These are phyloP conservation scores for Nothocercus julius DNA, from an alignment of 2,113 vertebrate species.

Conservation along the genomic window DNA sequence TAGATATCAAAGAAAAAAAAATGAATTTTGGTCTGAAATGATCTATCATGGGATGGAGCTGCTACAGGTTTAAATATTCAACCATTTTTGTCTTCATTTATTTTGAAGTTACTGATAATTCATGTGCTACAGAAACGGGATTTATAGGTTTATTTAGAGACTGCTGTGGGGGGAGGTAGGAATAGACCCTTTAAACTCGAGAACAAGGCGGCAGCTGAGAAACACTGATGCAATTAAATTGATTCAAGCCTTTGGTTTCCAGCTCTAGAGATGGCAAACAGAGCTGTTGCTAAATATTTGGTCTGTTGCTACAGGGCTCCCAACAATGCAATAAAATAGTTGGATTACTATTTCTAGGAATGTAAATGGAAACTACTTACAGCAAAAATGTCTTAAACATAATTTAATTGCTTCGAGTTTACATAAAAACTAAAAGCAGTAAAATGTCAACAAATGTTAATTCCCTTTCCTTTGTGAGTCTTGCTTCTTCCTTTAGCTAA, in stretches of 20 bases:
- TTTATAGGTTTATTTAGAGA: conserved; percentile 79
- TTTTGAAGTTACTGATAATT: conserved; percentile 76
- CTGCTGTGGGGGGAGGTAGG: conserved; percentile 34
- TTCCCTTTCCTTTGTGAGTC: conserved; percentile 69
- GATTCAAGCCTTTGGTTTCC: conserved; percentile 67
- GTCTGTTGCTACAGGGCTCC: conserved; percentile 60
- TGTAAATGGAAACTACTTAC: conserved; percentile 76
- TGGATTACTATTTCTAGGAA: conserved; percentile 72
- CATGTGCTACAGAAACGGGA: conserved; percentile 70
- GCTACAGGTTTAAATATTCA: conserved; percentile 82
- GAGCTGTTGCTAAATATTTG: conserved; percentile 59
- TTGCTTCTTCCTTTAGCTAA: conserved; percentile 62
- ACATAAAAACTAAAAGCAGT: conserved; percentile 78
- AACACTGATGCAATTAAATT: conserved; percentile 67
- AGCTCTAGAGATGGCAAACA: conserved; percentile 72
- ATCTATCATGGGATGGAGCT: conserved; percentile 75
- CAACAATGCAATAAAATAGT: conserved; percentile 68
- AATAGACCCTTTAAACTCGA: conserved; percentile 43
- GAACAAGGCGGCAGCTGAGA: conserved; percentile 29
- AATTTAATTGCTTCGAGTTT: conserved; percentile 81
- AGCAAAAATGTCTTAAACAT: conserved; percentile 75
- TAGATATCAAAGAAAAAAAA: conserved; percentile 79
- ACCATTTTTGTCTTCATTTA: conserved; percentile 81
- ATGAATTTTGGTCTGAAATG: conserved; percentile 74
- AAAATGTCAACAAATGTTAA: conserved; percentile 82